A percentile compares a stretch with the other conserved stretches of the same genome.
These are phyloP conservation scores for Eueides isabella DNA, from an alignment of 1,140 invertebrate genomes.

Conservation along the genomic window DNA sequence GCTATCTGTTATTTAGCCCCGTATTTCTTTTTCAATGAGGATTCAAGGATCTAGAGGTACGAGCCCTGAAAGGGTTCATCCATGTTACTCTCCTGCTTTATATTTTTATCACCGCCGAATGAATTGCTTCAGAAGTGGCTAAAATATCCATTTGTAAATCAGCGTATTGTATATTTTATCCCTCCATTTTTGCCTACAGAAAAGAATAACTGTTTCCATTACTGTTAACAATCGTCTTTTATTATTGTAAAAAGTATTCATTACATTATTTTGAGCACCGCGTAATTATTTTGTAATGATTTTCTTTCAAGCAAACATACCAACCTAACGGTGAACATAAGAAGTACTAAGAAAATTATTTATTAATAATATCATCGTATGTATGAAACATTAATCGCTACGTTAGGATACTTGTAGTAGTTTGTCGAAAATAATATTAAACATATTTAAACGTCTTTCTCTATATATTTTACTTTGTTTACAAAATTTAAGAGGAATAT, in stretches of 20 bases:
- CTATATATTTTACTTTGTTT: too few relatives aligned
- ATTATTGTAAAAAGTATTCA: slow-evolving; percentile 1
- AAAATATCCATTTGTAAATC: slow-evolving; percentile 64
- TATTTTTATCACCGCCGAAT: slow-evolving; percentile 70
- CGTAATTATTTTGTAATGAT: too few relatives aligned
- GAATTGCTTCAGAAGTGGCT: slow-evolving; percentile 64
- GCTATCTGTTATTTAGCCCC: slow-evolving; percentile 60
- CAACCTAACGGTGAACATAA: too few relatives aligned
- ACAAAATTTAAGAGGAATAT: too few relatives aligned
- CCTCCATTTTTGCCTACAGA: slow-evolving; percentile 10
- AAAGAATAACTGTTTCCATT: slow-evolving; percentile 6
- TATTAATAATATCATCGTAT: too few relatives aligned
- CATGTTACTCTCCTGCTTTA: slow-evolving; percentile 64
- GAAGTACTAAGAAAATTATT: too few relatives aligned
- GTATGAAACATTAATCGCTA: too few relatives aligned
- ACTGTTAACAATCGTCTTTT: not conserved
- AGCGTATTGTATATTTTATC: slow-evolving; percentile 34
- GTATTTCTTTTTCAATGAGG: slow-evolving; percentile 68
- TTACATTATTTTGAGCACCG: not conserved
- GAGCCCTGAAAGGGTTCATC: slow-evolving; percentile 69
- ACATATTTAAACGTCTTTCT: too few relatives aligned
- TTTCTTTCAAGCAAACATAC: too few relatives aligned
- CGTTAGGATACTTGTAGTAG: too few relatives aligned
- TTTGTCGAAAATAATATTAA: too few relatives aligned
- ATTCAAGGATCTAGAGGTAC: slow-evolving; percentile 55